These are phyloP conservation scores for Parapsyche elsis DNA, from an alignment of 1,140 invertebrate species.

Conservation along the genomic window DNA sequence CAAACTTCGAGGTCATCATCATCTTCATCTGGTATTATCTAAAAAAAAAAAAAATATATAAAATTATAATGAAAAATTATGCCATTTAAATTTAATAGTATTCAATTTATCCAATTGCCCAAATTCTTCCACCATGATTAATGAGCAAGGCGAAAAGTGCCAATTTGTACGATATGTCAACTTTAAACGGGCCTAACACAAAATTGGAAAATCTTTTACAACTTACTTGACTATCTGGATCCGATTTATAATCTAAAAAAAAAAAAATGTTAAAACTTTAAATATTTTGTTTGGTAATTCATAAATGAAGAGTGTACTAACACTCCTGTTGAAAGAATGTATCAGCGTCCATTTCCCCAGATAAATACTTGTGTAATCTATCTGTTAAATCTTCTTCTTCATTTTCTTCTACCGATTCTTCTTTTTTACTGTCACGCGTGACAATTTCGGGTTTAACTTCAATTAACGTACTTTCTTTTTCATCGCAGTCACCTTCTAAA, in stretches of 20 bases:
- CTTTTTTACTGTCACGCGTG: conserved; percentile 2
- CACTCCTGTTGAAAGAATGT: conserved; percentile 39
- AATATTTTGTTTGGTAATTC: neutral
- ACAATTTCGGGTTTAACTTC: conserved; percentile 8
- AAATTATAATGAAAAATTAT: too few species aligned
- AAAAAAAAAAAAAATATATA: conserved; percentile 4
- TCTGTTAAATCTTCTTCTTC: conserved; percentile 33
- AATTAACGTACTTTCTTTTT: neutral
- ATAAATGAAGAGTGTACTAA: conserved; percentile 6
- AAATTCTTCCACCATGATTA: too few species aligned
- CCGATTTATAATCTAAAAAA: neutral
- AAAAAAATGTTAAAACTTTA: neutral
- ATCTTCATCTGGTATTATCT: conserved; percentile 22
- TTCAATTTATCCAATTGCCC: too few species aligned
- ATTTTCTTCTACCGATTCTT: conserved; percentile 24
- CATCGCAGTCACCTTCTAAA: neutral
- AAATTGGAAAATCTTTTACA: too few species aligned
- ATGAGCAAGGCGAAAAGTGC: too few species aligned
- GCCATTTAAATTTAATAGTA: too few species aligned
- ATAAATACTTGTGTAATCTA: conserved; percentile 37
- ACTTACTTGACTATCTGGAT: neutral
- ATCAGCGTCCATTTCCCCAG: conserved; percentile 36
- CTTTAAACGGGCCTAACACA: too few species aligned
- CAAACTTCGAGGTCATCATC: conserved; percentile 38
- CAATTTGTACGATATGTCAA: too few species aligned